Evolutionary conservation across 2,113 vertebrate species (phyloP), one percentile per base, ranked within the genome.

Genomic region (Pyrgilauda ruficollis): DNA sequence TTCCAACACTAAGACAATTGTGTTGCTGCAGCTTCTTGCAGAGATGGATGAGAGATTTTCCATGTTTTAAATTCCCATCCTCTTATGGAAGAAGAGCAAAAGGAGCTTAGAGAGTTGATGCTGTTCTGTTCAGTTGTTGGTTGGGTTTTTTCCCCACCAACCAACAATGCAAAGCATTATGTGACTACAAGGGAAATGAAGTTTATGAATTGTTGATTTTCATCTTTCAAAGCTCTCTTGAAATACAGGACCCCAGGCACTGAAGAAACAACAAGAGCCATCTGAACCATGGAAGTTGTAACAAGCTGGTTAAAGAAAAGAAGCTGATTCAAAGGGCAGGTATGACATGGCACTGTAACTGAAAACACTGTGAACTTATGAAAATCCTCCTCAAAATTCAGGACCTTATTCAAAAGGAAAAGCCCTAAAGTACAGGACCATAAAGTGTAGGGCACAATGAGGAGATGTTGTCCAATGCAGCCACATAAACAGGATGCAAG

Each of bases 401-500:
- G 28, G 35, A 66, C 15, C 20, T 55, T 35, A 61, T 11, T 64
- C 23, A 44, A 61, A 72, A 94, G 58, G 27, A 64, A 92, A 91
- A 93, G 9, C 10, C 24, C 55, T 53, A 2, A 67, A 81, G 20
- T n/a, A 59, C 30, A 53, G 23, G 43, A 47, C 35, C 68, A 72
- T n/a, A 1, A 63, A 39, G 21, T 41, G 63, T 59, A 46, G 3
- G 3, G 18, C 56, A 83, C 41, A 81, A 77, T 9, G 56, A 88
- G 82, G 50, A 83, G 43, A 91, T 61, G 55, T 7, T 35, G 30
- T 52, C 90, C 73, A 53, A 22, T n/a, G 33, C 0, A 59, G 68
- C 55, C 78, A 88, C 64, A 43, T 4, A 84, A 92, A 93, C 82
- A 90, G 92, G 94, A 90, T 50, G 68, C 85, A 88, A 37, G 17